Percentiles rank a stretch among this genome's conserved stretches.
Evolutionary conservation across 1,140 invertebrate species (phyloP).

Genomic region (Drosophila nasuta): DNA sequence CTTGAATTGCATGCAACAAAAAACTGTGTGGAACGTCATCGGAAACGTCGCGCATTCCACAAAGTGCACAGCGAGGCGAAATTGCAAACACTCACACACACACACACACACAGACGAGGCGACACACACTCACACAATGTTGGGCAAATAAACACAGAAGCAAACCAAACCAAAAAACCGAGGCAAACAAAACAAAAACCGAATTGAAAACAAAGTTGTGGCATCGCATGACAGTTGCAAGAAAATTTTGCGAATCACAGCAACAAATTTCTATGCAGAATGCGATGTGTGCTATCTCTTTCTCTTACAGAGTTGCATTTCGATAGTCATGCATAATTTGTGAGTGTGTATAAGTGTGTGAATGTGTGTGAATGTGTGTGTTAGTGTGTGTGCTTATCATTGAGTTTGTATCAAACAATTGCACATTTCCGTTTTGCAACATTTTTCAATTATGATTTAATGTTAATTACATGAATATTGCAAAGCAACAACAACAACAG

Average conservation of each 20-base stretch:
- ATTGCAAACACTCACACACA: background rate
- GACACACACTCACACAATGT: constrained; percentile 6
- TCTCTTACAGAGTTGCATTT: constrained; percentile 16
- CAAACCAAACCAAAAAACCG: background rate
- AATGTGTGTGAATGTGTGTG: background rate
- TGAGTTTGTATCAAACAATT: constrained; percentile 52
- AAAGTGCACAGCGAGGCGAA: constrained; percentile 3
- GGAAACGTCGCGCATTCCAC: constrained; percentile 9
- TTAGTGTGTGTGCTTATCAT: constrained; percentile 24
- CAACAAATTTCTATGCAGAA: constrained; percentile 7
- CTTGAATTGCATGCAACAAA: constrained; percentile 17
- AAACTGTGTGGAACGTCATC: background rate
- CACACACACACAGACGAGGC: background rate
- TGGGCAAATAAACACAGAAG: constrained; percentile 17
- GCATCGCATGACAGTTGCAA: constrained; percentile 11
- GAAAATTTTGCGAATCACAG: constrained; percentile 17
- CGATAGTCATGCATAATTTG: constrained; percentile 45
- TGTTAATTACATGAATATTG: constrained; percentile 80
- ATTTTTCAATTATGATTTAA: constrained; percentile 75
- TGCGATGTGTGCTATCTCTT: background rate
- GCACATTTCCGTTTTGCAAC: constrained; percentile 63
- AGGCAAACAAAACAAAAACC: constrained; percentile 9
- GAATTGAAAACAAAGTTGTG: constrained; percentile 22
- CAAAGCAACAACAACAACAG: constrained; percentile 29
- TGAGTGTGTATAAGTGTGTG: constrained; percentile 4